These are phyloP conservation scores for Phenganax marumi DNA, from an alignment of 92 coral and sea anemone genomes.

Conservation along the genomic window DNA sequence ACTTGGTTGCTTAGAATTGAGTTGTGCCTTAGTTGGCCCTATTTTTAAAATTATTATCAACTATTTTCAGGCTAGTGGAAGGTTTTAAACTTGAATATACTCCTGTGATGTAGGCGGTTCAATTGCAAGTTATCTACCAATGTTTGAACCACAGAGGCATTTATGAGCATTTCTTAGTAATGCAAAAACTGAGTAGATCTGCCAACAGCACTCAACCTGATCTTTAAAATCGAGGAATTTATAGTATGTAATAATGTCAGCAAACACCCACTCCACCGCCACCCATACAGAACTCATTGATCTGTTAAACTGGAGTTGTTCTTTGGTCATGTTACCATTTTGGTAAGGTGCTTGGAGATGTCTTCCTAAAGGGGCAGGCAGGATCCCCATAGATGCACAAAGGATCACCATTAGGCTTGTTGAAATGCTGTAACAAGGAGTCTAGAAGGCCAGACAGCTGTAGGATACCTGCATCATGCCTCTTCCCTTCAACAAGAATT, in stretches of 20 bases:
- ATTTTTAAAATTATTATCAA: no score
- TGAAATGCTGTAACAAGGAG: neutral
- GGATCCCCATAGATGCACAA: slow-evolving; percentile 19
- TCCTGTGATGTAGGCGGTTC: slow-evolving; percentile 13
- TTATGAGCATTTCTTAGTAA: slow-evolving; percentile 1
- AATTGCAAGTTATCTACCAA: neutral
- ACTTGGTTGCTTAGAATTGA: no score
- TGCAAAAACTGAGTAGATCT: neutral
- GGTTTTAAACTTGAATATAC: slow-evolving; percentile 12
- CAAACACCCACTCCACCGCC: slow-evolving; percentile 17
- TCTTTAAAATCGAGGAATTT: neutral
- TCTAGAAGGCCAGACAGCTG: neutral
- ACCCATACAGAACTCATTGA: slow-evolving; percentile 16
- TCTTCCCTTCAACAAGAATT: no score
- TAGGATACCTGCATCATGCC: slow-evolving; percentile 9
- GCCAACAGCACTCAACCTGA: neutral
- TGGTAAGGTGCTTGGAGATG: slow-evolving; percentile 9
- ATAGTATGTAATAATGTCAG: neutral
- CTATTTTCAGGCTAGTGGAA: neutral
- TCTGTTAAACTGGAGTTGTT: neutral
- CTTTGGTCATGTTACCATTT: neutral
- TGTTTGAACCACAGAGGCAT: slow-evolving; percentile 8
- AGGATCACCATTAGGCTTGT: slow-evolving; percentile 18
- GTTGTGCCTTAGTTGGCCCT: no score
- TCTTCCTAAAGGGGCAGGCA: neutral